Percentiles rank a stretch among this genome's conserved stretches.
Conservation (phyloP, 2,888 invertebrate genomes). For the Heliconius hortense region DNA sequence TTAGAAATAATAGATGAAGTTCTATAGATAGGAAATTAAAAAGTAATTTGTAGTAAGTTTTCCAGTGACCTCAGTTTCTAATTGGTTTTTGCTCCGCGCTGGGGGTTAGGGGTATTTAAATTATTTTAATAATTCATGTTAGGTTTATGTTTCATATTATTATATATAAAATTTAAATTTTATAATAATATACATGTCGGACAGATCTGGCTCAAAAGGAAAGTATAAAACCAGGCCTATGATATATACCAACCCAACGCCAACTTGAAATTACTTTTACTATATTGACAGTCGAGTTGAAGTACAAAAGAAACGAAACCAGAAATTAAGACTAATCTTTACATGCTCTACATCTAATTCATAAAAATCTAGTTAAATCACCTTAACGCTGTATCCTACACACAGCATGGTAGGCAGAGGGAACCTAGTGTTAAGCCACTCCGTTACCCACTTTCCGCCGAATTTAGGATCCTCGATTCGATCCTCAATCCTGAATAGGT, state of each 20-base stretch:
- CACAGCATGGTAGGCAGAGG: too few relatives aligned
- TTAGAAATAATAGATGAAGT: constrained; percentile 1
- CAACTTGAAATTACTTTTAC: background rate
- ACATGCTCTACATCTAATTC: background rate
- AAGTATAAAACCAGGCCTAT: too few relatives aligned
- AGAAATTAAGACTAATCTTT: background rate
- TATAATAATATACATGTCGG: too few relatives aligned
- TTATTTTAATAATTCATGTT: background rate
- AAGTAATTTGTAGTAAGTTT: constrained; percentile 31
- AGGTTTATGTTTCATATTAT: background rate
- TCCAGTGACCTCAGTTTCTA: constrained; percentile 11
- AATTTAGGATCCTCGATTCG: background rate
- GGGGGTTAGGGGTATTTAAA: background rate
- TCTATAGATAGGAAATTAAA: constrained; percentile 27
- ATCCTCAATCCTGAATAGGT: too few relatives aligned
- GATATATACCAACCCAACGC: background rate
- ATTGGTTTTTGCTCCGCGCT: constrained; percentile 15
- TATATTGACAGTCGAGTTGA: background rate
- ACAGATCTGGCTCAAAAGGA: background rate
- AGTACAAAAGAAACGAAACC: background rate
- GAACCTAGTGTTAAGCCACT: too few relatives aligned
- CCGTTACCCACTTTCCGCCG: background rate
- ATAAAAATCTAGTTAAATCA: background rate
- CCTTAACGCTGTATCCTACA: too few relatives aligned
- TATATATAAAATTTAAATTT: too few relatives aligned